Conservation (phyloP, 2,113 vertebrate species). For the Melanocharis versteri region DNA sequence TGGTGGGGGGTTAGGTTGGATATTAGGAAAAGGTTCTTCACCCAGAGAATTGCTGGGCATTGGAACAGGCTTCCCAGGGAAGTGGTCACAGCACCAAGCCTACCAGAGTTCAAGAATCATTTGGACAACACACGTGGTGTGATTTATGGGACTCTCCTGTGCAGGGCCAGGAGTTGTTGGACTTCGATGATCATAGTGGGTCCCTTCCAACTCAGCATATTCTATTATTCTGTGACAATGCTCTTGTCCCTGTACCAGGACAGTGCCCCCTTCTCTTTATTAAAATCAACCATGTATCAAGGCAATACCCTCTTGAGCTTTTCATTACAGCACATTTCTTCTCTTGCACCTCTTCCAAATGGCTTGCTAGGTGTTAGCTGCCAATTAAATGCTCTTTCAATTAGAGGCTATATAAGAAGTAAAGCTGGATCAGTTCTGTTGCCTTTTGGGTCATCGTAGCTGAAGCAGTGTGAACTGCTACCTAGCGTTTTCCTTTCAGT, state of each 20-base stretch:
- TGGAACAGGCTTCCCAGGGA: not conserved
- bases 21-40: not conserved
- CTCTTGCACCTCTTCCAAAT: not conserved
- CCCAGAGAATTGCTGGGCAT: not conserved
- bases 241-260: not conserved
- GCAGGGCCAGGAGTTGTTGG: not conserved
- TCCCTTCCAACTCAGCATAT: not conserved
- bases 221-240: not conserved
- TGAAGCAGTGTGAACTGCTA: not conserved
- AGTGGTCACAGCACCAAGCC: not conserved
- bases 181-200: fast-evolving
- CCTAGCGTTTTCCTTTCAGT: not conserved
- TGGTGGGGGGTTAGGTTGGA: not conserved
- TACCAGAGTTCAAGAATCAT: not conserved
- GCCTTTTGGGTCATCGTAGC: not conserved
- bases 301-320: not conserved
- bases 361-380: not conserved
- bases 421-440: not conserved
- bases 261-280: not conserved
- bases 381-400: not conserved
- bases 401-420: not conserved
- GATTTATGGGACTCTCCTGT: not conserved
- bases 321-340: not conserved
- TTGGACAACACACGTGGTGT: not conserved
- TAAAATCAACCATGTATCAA: not conserved